Evolutionary conservation across 2,113 vertebrate genomes (phyloP), one percentile per base, ranked within the genome.

Genomic region (Gobiocypris rarus): DNA sequence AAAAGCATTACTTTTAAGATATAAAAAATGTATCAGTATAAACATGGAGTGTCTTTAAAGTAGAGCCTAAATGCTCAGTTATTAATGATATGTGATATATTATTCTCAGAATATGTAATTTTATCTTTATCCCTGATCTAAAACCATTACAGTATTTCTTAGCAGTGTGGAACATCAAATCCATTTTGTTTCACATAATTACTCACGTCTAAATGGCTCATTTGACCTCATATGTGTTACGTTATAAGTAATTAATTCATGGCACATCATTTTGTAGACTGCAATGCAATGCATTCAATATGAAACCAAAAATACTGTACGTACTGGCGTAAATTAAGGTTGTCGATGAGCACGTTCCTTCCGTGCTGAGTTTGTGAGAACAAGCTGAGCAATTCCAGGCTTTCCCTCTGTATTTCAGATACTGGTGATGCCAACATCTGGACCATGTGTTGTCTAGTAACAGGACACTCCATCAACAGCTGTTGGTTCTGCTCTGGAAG

Each of bases 401-500:
- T 94, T 89, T 95, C 92, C 26, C 85, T 86, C 24, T 82, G 92
- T 73, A 97, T 52, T 54, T 88, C 69, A 0, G 2, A 8, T 1
- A 90, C 31, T 41, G 88, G 84, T 2, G 91, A 95, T 28, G 84
- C 90, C 38, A 96, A 75, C 88, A 96, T 89, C 56, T 89, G 11
- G n/a, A 94, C 89, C 77, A 97, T 84, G 82, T 92, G 90, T 9
- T 86, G n/a, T 3, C 83, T 92, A 41, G 87, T 82, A 5, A 82
- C 74, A 0, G 92, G 88, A 67, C 88, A 87, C n/a, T 83, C 83
- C 89, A 98, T 48, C 4, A 98, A 89, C 3, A 95, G 70, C 45
- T 87, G 94, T 88, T 96, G 96, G 75, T 99, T 99, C 88, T 96
- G 96, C 67, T 96, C 97, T 98, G 92, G 50, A 92, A 81, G 58